These are phyloP conservation scores for Microtus ochrogaster DNA, from an alignment of 2,113 vertebrate genomes.

Conservation along the genomic window DNA sequence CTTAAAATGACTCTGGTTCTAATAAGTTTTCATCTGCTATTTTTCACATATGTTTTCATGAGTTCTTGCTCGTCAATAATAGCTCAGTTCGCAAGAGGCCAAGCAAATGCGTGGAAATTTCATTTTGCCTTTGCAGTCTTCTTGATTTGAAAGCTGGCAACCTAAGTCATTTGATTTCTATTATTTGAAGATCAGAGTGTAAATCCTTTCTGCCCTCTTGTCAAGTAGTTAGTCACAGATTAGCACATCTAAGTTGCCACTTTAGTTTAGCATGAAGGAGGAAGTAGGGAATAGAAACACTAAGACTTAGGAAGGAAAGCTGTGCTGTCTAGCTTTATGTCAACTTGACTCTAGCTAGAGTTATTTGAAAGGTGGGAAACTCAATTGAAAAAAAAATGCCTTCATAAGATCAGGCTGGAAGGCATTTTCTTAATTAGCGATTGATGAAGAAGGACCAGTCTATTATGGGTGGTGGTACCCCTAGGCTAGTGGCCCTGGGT, in stretches of 20 bases:
- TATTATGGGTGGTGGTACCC: too few species aligned
- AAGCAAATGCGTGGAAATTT: constrained; percentile 53
- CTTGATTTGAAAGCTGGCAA: constrained; percentile 72
- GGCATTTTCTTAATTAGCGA: not conserved
- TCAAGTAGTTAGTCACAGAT: constrained; percentile 79
- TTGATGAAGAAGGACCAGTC: not conserved
- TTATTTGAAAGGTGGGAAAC: not conserved
- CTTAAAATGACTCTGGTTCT: not conserved
- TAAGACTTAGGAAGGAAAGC: constrained; percentile 2
- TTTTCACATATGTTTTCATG: constrained; percentile 50
- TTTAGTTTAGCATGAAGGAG: constrained; percentile 51
- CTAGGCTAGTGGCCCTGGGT: not conserved
- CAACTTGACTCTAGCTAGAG: too few species aligned
- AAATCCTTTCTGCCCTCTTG: constrained; percentile 68
- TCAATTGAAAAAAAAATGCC: not conserved
- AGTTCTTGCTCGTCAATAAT: constrained; percentile 31
- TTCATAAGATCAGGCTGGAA: not conserved
- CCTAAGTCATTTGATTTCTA: constrained; percentile 74
- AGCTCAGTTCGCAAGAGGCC: constrained; percentile 66
- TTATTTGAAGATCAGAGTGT: constrained; percentile 70
- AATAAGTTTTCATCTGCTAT: constrained; percentile 67
- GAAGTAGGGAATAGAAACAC: not conserved
- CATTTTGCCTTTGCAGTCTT: constrained; percentile 70
- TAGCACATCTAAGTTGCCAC: constrained; percentile 52
- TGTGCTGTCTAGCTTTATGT: not conserved